These are phyloP conservation scores for Dinocampus coccinellae DNA, from an alignment of 2,888 invertebrate genomes.

Conservation along the genomic window DNA sequence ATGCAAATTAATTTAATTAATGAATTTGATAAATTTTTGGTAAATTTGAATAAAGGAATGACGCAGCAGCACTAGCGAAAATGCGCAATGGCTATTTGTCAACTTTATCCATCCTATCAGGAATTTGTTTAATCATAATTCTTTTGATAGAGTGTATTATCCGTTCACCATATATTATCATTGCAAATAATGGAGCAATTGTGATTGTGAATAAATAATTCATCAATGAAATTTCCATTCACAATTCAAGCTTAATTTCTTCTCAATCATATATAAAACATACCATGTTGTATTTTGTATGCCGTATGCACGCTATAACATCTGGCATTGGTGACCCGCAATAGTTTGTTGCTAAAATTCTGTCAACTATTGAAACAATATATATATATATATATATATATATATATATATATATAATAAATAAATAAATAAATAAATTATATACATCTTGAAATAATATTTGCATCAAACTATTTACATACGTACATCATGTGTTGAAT, in stretches of 20 bases:
- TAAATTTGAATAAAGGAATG: background rate
- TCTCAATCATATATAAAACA: background rate
- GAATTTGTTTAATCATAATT: slow-evolving; percentile 2
- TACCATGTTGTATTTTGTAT: background rate
- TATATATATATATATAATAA: too few relatives aligned
- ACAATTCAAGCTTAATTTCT: background rate
- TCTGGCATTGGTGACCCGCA: background rate
- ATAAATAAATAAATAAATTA: too few relatives aligned
- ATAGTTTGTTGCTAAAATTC: too few relatives aligned
- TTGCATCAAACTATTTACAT: slow-evolving; percentile 2
- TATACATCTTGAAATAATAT: background rate
- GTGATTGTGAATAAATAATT: background rate
- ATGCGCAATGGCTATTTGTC: background rate
- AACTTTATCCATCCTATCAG: slow-evolving; percentile 4
- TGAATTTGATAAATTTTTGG: background rate
- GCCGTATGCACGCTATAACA: background rate
- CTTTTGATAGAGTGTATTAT: background rate
- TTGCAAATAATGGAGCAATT: slow-evolving; percentile 19
- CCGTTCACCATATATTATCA: background rate
- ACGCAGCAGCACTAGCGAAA: background rate
- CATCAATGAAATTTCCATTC: background rate
- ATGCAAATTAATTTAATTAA: background rate
- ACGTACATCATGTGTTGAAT: slow-evolving; percentile 50
- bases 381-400: too few relatives aligned
- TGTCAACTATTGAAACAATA: too few relatives aligned